Conservation (phyloP, 35 echinoderm and acorn worm genomes). For the Amphiura filiformis region DNA sequence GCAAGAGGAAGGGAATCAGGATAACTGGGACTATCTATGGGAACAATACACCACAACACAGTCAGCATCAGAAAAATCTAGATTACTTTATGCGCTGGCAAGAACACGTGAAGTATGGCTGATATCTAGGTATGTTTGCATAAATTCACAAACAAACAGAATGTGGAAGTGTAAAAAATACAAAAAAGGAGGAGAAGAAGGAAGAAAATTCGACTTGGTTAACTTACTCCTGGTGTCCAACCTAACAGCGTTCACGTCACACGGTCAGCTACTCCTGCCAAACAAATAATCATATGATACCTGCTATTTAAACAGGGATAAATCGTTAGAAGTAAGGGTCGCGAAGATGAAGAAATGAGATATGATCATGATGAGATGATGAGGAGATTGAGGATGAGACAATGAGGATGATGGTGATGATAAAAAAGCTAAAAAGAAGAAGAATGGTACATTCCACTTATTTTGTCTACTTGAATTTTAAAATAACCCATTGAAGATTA, state of each 20-base stretch:
- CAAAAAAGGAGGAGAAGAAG: no score
- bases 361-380: no score
- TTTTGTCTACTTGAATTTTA: no score
- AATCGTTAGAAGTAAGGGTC: no score
- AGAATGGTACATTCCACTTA: no score
- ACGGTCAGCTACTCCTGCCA: background rate
- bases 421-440: no score
- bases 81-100: constrained; percentile 68
- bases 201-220: background rate
- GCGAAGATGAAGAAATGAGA: no score
- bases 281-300: background rate
- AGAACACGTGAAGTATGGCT: constrained; percentile 80
- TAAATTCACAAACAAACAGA: background rate
- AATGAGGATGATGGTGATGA: no score
- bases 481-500: no score
- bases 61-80: constrained; percentile 53
- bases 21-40: constrained; percentile 68
- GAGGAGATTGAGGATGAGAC: no score
- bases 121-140: constrained; percentile 64
- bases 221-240: background rate
- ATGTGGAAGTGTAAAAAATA: background rate
- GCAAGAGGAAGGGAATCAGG: constrained; percentile 55
- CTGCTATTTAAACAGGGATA: background rate
- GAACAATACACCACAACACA: constrained; percentile 44
- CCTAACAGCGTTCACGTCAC: background rate